Evolutionary conservation across 2,888 invertebrate species (phyloP).

Genomic region (Arrhopalites spinosus): DNA sequence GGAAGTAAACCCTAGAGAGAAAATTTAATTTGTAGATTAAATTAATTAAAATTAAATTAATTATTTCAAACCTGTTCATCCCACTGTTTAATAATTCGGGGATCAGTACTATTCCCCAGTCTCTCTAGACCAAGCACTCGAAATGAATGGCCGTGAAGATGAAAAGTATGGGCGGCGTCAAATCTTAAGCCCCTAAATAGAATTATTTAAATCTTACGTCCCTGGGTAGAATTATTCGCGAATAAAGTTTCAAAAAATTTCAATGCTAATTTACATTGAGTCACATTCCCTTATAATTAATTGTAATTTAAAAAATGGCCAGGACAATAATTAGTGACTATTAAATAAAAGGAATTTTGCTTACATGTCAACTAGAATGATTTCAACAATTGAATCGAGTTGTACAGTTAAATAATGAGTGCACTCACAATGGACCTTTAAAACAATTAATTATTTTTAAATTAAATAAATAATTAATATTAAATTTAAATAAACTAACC

Average conservation of each 20-base stretch:
- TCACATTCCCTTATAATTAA: too few relatives aligned
- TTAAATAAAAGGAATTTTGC: too few relatives aligned
- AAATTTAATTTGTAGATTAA: too few relatives aligned
- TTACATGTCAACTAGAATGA: constrained; percentile 75
- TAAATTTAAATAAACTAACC: too few relatives aligned
- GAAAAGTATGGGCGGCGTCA: constrained; percentile 72
- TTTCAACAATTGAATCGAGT: constrained; percentile 77
- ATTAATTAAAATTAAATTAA: too few relatives aligned
- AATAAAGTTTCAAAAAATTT: neutral
- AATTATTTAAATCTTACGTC: neutral
- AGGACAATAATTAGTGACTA: too few relatives aligned
- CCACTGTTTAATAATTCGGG: constrained; percentile 41
- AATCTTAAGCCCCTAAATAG: constrained; percentile 46
- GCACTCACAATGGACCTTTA: constrained; percentile 87
- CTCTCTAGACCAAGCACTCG: constrained; percentile 80
- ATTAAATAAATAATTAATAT: too few relatives aligned
- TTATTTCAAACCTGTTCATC: too few relatives aligned
- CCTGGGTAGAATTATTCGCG: neutral
- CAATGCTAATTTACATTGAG: too few relatives aligned
- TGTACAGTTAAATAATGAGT: constrained; percentile 71
- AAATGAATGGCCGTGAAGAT: constrained; percentile 84
- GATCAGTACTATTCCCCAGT: constrained; percentile 66
- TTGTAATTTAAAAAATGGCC: too few relatives aligned
- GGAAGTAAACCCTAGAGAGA: constrained; percentile 47
- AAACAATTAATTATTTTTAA: too few relatives aligned